These are phyloP conservation scores for Gobio occitaniae DNA, from an alignment of 2,797 vertebrate species.

Conservation along the genomic window DNA sequence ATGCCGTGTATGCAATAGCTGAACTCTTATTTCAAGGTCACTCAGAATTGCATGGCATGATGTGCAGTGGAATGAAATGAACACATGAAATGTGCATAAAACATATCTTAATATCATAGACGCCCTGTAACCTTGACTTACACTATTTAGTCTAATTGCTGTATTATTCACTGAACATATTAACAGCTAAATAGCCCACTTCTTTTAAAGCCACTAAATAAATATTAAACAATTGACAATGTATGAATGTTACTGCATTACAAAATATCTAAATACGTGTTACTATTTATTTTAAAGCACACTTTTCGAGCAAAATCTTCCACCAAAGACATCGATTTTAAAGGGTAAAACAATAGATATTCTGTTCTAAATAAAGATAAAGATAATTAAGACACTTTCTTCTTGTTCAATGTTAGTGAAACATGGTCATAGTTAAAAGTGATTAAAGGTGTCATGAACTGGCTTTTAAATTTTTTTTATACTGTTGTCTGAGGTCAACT, in stretches of 20 bases:
- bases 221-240: background rate
- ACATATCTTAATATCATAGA: background rate
- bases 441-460: background rate
- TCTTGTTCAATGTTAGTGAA: background rate
- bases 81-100: background rate
- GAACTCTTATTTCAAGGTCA: constrained; percentile 9
- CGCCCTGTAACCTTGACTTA: constrained; percentile 5
- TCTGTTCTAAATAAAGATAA: background rate
- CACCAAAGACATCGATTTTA: background rate
- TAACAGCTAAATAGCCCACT: background rate
- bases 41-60: background rate
- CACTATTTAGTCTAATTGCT: background rate
- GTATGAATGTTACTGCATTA: background rate
- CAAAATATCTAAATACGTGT: background rate
- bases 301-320: background rate
- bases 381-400: background rate
- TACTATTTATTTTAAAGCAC: background rate
- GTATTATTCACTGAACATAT: background rate
- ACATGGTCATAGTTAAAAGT: background rate
- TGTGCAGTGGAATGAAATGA: background rate
- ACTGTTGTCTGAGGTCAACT: no score
- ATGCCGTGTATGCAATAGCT: background rate
- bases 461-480: no score
- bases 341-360: background rate
- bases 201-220: background rate